These are phyloP conservation scores for Tethya wilhelma DNA, from an alignment of 37 sponge, comb jelly and placozoan genomes.

Conservation along the genomic window DNA sequence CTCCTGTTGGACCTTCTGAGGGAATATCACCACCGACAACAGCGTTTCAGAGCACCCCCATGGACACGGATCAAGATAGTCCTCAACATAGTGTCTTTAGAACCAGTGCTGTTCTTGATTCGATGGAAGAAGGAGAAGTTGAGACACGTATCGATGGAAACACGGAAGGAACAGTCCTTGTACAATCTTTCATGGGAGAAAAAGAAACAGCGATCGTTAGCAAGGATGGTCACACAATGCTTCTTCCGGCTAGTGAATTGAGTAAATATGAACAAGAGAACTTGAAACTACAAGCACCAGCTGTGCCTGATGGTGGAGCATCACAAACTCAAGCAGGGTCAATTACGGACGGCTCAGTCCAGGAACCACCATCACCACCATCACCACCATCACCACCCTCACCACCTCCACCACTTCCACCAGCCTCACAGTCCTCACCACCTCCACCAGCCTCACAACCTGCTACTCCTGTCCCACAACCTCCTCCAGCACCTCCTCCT, in stretches of 20 bases:
- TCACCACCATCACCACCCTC: conserved; percentile 8
- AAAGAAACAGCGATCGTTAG: conserved; percentile 64
- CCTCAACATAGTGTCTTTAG: neutral
- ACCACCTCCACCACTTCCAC: conserved; percentile 9
- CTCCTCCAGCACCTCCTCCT: neutral
- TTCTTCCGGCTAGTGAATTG: conserved; percentile 37
- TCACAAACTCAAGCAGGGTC: neutral
- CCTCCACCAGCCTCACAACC: conserved; percentile 7
- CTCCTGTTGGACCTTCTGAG: neutral
- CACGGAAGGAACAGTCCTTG: conserved; percentile 15
- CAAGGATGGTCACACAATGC: conserved; percentile 10
- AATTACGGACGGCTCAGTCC: too few species aligned
- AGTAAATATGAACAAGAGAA: conserved; percentile 23
- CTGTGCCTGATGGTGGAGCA: neutral
- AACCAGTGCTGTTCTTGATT: conserved; percentile 34
- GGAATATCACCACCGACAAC: neutral
- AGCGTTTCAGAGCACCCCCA: too few species aligned
- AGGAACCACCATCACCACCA: conserved; percentile 9
- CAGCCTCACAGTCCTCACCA: conserved; percentile 5
- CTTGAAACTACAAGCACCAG: neutral
- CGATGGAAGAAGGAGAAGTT: conserved; percentile 51
- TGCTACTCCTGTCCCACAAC: conserved; percentile 10
- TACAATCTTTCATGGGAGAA: conserved; percentile 58
- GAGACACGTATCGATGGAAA: conserved; percentile 65
- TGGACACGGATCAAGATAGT: neutral